Percentiles rank a stretch among this genome's conserved stretches.
These are phyloP conservation scores for Labia minor DNA, from an alignment of 2,888 invertebrate species.

Conservation along the genomic window DNA sequence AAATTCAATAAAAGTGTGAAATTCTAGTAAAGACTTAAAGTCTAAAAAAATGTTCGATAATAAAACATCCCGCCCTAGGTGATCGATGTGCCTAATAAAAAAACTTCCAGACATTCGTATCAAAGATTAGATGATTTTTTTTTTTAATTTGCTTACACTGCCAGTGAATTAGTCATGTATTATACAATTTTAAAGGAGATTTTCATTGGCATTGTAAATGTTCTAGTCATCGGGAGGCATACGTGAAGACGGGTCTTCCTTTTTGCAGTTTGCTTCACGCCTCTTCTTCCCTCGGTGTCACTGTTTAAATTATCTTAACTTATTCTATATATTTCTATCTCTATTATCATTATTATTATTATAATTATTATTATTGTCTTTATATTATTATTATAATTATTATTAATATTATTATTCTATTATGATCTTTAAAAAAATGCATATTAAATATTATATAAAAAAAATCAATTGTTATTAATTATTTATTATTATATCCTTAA, in stretches of 20 bases:
- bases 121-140: no score
- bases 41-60: no score
- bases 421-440: neutral
- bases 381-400: neutral
- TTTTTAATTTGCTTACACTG: no score
- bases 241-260: neutral
- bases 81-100: neutral
- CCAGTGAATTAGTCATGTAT: no score
- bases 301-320: no score
- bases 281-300: constrained; percentile 3
- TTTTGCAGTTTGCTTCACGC: neutral
- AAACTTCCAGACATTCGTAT: no score
- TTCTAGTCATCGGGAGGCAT: neutral
- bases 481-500: neutral
- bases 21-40: no score
- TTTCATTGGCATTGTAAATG: neutral
- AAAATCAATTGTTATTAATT: neutral
- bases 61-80: no score
- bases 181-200: no score
- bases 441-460: constrained; percentile 4
- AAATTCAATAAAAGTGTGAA: no score
- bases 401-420: neutral
- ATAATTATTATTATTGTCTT: no score
- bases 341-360: neutral
- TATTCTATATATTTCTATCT: no score